Percentiles rank a stretch among this genome's conserved stretches.
phyloP scores from a whole-genome alignment of 2,113 vertebrate genomes.

The Setophaga coronata region DNA sequence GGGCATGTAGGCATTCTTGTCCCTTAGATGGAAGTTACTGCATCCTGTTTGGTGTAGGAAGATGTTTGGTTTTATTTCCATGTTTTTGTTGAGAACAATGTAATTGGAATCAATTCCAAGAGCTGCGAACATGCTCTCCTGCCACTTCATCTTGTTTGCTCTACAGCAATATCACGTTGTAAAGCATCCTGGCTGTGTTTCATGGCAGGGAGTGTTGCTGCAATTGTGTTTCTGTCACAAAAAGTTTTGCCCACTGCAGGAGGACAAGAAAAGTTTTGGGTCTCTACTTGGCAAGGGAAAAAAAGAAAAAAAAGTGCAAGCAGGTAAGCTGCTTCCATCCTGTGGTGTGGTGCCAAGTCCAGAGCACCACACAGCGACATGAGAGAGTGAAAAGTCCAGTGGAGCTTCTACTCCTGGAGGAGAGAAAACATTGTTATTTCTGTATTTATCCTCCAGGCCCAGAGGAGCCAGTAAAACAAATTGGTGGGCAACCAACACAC shows the following conservation, averaged over 20 bases:
- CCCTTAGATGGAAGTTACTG: background rate
- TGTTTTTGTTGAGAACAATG: background rate
- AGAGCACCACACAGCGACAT: fast-evolving
- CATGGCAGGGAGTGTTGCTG: background rate
- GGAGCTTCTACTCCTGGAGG: background rate
- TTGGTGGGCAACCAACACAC: background rate
- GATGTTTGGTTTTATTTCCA: background rate
- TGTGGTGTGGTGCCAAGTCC: background rate
- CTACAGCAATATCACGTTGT: fast-evolving
- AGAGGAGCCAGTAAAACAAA: background rate
- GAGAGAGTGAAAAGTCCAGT: background rate
- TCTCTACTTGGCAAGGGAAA: background rate
- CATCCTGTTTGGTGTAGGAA: background rate
- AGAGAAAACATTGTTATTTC: background rate
- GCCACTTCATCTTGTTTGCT: background rate
- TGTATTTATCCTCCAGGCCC: background rate
- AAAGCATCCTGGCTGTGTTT: background rate
- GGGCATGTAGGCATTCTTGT: background rate
- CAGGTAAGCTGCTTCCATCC: background rate
- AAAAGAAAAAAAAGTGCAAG: background rate
- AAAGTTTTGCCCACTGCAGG: background rate
- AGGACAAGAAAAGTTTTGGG: background rate
- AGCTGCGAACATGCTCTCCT: background rate
- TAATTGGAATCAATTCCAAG: background rate
- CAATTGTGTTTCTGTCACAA: background rate